Percentiles rank a stretch among this genome's conserved stretches.
These are phyloP conservation scores for Balearica regulorum DNA, from an alignment of 2,797 vertebrate genomes.

Conservation along the genomic window DNA sequence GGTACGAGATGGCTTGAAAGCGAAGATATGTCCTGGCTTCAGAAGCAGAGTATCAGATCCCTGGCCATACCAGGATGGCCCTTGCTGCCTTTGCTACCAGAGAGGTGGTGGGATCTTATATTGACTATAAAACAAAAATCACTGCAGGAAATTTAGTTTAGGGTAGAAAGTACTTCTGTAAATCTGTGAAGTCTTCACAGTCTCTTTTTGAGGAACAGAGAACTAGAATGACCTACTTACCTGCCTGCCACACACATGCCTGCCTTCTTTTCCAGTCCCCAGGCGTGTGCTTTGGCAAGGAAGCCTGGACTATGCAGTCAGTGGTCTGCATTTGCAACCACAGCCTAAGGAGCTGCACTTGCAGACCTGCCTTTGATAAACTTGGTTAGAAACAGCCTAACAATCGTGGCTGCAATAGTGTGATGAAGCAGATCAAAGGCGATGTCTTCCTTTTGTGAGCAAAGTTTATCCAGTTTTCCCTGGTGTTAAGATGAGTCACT, in stretches of 20 bases:
- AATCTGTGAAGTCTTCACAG: neutral
- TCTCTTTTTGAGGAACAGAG: neutral
- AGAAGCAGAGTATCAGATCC: neutral
- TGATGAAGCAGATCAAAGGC: neutral
- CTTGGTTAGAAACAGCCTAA: neutral
- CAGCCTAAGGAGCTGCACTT: neutral
- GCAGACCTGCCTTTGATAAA: neutral
- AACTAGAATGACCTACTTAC: neutral
- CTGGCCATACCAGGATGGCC: neutral
- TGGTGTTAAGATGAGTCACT: neutral
- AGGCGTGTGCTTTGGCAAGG: neutral
- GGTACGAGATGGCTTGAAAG: neutral
- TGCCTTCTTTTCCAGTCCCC: neutral
- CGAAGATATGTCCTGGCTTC: neutral
- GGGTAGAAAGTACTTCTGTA: neutral
- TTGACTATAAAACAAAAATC: neutral
- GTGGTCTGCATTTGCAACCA: neutral
- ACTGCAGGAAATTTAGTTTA: neutral
- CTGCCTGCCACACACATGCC: neutral
- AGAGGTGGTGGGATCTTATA: neutral
- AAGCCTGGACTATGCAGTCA: neutral
- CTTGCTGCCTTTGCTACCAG: neutral
- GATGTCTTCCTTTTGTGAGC: fast-evolving
- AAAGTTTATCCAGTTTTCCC: neutral
- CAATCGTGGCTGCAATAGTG: neutral